phyloP scores from a whole-genome alignment of 1,140 invertebrate genomes.

The Sycobia sp. region DNA sequence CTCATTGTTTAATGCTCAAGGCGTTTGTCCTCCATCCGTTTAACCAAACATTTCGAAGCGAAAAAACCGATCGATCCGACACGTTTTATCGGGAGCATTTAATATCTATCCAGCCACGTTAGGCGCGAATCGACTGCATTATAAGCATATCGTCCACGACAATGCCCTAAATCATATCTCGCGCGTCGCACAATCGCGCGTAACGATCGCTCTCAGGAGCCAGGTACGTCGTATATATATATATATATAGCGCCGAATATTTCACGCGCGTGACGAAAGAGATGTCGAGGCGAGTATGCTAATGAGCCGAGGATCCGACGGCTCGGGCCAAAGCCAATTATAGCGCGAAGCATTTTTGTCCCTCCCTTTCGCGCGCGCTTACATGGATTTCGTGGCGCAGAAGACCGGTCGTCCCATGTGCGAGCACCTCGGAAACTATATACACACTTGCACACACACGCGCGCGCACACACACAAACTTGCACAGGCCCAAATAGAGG shows the following conservation, averaged over 20 bases:
- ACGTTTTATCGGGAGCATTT: no score
- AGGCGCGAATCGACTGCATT: no score
- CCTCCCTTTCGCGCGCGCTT: conserved; percentile 22
- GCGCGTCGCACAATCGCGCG: conserved; percentile 16
- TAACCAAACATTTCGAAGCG: no score
- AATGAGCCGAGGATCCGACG: conserved; percentile 52
- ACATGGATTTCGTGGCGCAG: conserved; percentile 1
- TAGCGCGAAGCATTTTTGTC: conserved; percentile 43
- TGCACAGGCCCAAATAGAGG: no score
- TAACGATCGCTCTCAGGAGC: conserved; percentile 14
- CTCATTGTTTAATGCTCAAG: no score
- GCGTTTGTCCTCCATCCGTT: no score
- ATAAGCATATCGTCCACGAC: background rate
- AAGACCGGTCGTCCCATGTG: conserved; percentile 15
- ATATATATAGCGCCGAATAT: conserved; percentile 42
- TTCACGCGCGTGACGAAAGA: conserved; percentile 55
- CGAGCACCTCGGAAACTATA: no score
- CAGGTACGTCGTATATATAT: no score
- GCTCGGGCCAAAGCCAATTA: conserved; percentile 57
- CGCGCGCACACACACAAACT: no score
- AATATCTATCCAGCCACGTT: no score
- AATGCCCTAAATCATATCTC: background rate
- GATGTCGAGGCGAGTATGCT: conserved; percentile 57
- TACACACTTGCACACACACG: no score
- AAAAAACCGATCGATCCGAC: no score